Evolutionary conservation across 2,113 vertebrate species (phyloP).

Genomic region (Athene noctua): DNA sequence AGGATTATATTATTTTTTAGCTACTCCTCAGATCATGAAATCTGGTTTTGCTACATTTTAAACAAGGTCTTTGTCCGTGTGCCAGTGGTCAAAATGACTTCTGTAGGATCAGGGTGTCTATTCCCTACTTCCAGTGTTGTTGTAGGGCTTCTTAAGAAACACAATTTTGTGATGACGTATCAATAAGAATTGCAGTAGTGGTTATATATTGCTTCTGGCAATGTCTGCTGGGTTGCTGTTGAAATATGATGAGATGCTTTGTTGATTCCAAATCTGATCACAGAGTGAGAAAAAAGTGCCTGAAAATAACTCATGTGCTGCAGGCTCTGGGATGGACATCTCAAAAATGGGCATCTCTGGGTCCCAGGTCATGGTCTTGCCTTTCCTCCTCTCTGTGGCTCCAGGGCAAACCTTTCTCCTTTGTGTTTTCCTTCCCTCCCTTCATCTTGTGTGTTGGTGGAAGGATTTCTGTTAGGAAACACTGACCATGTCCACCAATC

Average conservation of each 20-base stretch:
- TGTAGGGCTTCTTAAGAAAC: not conserved
- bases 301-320: not conserved
- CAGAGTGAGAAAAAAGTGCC: not conserved
- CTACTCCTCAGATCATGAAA: not conserved
- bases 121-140: not conserved
- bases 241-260: not conserved
- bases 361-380: not conserved
- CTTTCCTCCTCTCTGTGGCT: not conserved
- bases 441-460: not conserved
- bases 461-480: not conserved
- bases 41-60: not conserved
- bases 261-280: not conserved
- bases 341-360: not conserved
- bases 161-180: not conserved
- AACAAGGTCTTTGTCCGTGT: not conserved
- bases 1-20: not conserved
- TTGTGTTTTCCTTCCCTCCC: not conserved
- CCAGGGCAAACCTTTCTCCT: not conserved
- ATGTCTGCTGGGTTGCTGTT: not conserved
- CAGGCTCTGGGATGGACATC: not conserved
- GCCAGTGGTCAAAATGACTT: not conserved
- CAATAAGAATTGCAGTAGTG: not conserved
- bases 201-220: not conserved
- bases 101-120: not conserved
- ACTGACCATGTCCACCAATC: not conserved